These are phyloP conservation scores for Atrichornis clamosus DNA, from an alignment of 2,113 vertebrate genomes.

Conservation along the genomic window DNA sequence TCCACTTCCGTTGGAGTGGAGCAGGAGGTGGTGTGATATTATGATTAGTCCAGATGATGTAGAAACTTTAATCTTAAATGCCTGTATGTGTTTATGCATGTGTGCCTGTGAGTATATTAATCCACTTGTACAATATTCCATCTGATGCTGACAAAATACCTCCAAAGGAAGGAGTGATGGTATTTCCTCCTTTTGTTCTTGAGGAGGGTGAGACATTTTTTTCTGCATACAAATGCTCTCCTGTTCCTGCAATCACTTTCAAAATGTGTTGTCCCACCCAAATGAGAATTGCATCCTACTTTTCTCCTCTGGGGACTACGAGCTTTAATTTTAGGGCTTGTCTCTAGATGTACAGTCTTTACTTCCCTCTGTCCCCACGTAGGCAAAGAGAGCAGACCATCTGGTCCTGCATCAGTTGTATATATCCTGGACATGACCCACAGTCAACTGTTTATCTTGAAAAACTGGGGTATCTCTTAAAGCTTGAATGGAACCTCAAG, in stretches of 20 bases:
- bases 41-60: neutral
- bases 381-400: neutral
- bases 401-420: neutral
- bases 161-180: slow-evolving; percentile 11
- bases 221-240: neutral
- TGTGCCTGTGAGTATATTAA: neutral
- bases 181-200: slow-evolving; percentile 63
- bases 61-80: neutral
- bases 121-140: neutral
- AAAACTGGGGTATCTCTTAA: neutral
- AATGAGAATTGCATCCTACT: slow-evolving; percentile 13
- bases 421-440: neutral
- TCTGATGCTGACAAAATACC: slow-evolving; percentile 15
- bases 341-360: neutral
- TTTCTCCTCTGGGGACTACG: neutral
- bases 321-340: neutral
- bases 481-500: neutral
- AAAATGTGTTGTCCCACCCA: slow-evolving; percentile 18
- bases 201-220: neutral
- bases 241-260: slow-evolving; percentile 28
- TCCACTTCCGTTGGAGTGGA: neutral
- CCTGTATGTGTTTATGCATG: neutral
- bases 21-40: neutral
- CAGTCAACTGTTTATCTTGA: neutral
- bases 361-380: neutral